These are phyloP conservation scores for Tupaia chinensis DNA, from an alignment of 2,113 vertebrate genomes.

Conservation along the genomic window DNA sequence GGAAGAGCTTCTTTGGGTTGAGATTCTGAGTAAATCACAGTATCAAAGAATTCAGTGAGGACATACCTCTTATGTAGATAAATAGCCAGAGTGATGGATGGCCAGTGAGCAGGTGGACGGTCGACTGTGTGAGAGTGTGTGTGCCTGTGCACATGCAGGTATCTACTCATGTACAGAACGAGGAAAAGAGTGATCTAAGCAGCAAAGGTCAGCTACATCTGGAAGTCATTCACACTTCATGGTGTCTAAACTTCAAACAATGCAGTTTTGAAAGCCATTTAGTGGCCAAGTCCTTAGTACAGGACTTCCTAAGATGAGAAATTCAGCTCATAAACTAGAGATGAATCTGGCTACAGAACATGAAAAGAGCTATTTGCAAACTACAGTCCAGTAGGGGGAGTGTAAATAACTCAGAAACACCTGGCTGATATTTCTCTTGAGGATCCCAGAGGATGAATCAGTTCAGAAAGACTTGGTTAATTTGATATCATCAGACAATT, in stretches of 20 bases:
- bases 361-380: constrained; percentile 66
- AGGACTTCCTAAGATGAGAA: constrained; percentile 68
- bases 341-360: constrained; percentile 64
- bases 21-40: background rate
- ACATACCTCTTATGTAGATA: background rate
- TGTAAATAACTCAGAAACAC: constrained; percentile 55
- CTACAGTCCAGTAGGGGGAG: background rate
- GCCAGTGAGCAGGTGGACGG: no score
- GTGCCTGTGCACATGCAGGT: no score
- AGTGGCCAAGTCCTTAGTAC: background rate
- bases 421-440: constrained; percentile 51
- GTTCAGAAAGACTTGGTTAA: constrained; percentile 3
- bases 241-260: constrained; percentile 73
- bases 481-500: background rate
- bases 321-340: constrained; percentile 62
- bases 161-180: background rate
- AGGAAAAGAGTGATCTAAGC: background rate
- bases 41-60: constrained; percentile 5
- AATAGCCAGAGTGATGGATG: background rate
- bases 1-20: background rate
- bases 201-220: background rate
- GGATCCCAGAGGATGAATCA: constrained; percentile 27
- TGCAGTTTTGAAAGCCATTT: constrained; percentile 62
- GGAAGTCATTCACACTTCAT: constrained; percentile 70
- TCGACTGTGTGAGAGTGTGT: background rate